phyloP scores from a whole-genome alignment of 2,888 invertebrate genomes.

The Melanostoma mellinum region DNA sequence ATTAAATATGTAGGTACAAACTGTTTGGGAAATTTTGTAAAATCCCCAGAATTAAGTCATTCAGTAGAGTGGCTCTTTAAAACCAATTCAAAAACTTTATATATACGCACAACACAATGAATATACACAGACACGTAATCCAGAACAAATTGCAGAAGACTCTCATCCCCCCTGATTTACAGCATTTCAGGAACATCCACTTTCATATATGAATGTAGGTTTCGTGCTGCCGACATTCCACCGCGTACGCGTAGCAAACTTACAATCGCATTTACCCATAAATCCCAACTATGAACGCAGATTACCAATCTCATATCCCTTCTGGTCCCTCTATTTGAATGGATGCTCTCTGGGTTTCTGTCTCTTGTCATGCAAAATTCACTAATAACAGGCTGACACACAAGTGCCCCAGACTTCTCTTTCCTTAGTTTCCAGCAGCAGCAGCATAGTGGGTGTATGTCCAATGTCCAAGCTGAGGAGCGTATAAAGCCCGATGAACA shows the following conservation, averaged over 20 bases:
- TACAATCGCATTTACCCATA: constrained; percentile 65
- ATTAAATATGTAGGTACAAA: not conserved
- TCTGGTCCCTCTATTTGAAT: not conserved
- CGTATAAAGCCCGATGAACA: constrained; percentile 53
- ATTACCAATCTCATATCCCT: constrained; percentile 51
- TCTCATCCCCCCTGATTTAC: too few species aligned
- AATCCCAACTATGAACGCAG: constrained; percentile 63
- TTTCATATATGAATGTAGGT: too few species aligned
- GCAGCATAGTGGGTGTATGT: not conserved
- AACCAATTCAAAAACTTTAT: not conserved
- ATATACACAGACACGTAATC: constrained; percentile 12
- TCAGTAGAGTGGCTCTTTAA: constrained; percentile 28
- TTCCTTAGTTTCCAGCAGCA: not conserved
- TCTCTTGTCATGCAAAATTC: constrained; percentile 61
- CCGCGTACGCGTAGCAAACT: constrained; percentile 12
- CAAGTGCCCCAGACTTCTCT: constrained; percentile 24
- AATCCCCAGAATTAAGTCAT: constrained; percentile 46
- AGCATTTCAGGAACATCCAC: too few species aligned
- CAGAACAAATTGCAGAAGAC: constrained; percentile 23
- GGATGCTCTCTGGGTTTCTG: constrained; percentile 12
- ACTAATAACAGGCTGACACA: constrained; percentile 67
- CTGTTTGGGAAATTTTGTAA: constrained; percentile 9
- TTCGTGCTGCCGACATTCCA: constrained; percentile 10
- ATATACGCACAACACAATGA: not conserved
- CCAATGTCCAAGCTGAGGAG: not conserved